Evolutionary conservation across 2,797 vertebrate species (phyloP), one percentile per base, ranked within the genome.

Genomic region (Sparidentex hasta): DNA sequence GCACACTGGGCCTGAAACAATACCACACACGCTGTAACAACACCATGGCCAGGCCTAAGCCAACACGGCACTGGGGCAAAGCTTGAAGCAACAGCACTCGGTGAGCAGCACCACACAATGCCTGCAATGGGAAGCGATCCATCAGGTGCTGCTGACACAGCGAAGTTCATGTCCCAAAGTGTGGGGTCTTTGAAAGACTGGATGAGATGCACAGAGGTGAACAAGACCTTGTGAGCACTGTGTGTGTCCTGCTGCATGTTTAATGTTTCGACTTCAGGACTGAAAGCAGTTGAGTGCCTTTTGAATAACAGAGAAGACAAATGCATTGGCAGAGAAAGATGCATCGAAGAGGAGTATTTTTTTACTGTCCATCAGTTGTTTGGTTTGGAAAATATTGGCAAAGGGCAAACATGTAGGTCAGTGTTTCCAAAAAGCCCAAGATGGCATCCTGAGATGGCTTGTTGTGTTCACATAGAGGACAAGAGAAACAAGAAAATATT

Each of bases 1-100:
- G 48, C 76, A 82, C 87, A 78, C 65, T 66, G 80, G 78, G 75
- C 47, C 86, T 87, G 80, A 89, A 94, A 94, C 92, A 93, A 94
- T 92, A 93, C 78, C 75, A 87, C 79, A 87, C 84, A 91, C 12
- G 38, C 81, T 91, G 77, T 90, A 93, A 93, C 83, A 94, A 94
- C 92, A 92, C 52, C 71, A 56, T 14, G 65, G 81, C 55, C 73
- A 38, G 69, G 78, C 68, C 58, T 89, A 72, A 90, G 85, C 78
- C 80, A 85, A 84, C 83, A 83, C 7, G 77, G 81, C 80, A 76
- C 57, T 72, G 76, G 33, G 69, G 80, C 68, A 65, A 77, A 78
- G 87, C 82, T 87, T 76, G 80, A 78, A 87, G 82, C 82, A 80
- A 85, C 85, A 87, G 23, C 70, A 14, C 64, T 78, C 2, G 23